Percentiles rank a stretch among this genome's conserved stretches.
Conservation (phyloP, 2,797 vertebrate species). For the Girardinus metallicus region DNA sequence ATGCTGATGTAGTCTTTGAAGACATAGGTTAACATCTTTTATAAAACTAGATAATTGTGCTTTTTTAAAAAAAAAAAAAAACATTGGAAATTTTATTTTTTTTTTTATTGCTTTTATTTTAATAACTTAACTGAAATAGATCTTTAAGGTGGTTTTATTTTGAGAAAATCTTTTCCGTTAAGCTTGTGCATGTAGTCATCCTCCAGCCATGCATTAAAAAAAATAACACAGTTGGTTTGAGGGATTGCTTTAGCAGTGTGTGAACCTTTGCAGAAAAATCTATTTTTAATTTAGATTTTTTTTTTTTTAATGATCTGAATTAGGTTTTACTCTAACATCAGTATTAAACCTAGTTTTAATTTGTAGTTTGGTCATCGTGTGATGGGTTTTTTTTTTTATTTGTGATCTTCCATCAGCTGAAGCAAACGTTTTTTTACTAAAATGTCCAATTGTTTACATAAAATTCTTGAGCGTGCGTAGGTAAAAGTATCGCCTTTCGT, state of each 20-base stretch:
- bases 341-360: neutral
- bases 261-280: neutral
- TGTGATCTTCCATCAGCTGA: neutral
- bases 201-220: neutral
- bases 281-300: neutral
- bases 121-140: neutral
- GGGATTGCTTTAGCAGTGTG: conserved; percentile 1
- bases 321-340: neutral
- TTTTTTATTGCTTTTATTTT: conserved; percentile 1
- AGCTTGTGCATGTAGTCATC: conserved; percentile 4
- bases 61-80: no score
- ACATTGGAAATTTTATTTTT: neutral
- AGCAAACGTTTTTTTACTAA: neutral
- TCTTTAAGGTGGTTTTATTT: neutral
- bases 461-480: neutral
- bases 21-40: neutral
- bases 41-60: neutral
- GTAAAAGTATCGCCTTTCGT: neutral
- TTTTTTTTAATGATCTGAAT: conserved; percentile 4
- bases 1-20: conserved; percentile 2
- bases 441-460: conserved; percentile 17
- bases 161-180: neutral
- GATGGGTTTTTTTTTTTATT: neutral
- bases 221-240: conserved; percentile 4
- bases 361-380: neutral